Conservation (phyloP, 2,888 invertebrate genomes). For the Habroteleia sp. region DNA sequence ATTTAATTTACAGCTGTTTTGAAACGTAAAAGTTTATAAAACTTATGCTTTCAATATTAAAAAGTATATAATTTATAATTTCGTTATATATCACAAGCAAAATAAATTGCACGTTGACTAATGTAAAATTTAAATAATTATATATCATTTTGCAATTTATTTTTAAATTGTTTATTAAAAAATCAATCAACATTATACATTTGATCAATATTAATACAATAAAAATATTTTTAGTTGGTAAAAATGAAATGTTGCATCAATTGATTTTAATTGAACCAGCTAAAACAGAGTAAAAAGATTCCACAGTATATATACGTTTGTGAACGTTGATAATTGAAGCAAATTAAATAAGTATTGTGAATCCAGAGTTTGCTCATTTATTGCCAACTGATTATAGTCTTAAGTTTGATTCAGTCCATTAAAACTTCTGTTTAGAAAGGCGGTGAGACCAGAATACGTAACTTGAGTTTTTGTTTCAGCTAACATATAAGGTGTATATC, state of each 20-base stretch:
- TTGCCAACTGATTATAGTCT: slow-evolving; percentile 24
- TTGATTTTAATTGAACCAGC: too few species aligned
- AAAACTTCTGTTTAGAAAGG: slow-evolving; percentile 45
- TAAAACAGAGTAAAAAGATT: too few species aligned
- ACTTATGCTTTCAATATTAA: background rate
- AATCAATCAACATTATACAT: too few species aligned
- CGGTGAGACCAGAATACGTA: slow-evolving; percentile 45
- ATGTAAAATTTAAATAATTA: too few species aligned
- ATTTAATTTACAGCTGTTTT: slow-evolving; percentile 8
- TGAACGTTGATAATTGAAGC: slow-evolving; percentile 6
- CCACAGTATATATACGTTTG: too few species aligned
- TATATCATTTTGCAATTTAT: too few species aligned
- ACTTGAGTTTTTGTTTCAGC: slow-evolving; percentile 35
- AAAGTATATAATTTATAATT: too few species aligned
- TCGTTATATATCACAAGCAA: too few species aligned
- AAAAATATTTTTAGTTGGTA: too few species aligned
- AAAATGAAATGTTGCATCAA: too few species aligned
- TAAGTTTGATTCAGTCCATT: slow-evolving; percentile 46
- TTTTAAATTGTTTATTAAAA: too few species aligned
- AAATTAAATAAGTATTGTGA: slow-evolving; percentile 10
- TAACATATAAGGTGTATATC: slow-evolving; percentile 52
- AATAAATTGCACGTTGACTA: background rate
- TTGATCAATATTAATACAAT: too few species aligned
- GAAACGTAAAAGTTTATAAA: background rate
- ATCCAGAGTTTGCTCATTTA: slow-evolving; percentile 21